These are phyloP conservation scores for Rotaria magnacalcarata DNA, from an alignment of 2,888 invertebrate species.

Conservation along the genomic window DNA sequence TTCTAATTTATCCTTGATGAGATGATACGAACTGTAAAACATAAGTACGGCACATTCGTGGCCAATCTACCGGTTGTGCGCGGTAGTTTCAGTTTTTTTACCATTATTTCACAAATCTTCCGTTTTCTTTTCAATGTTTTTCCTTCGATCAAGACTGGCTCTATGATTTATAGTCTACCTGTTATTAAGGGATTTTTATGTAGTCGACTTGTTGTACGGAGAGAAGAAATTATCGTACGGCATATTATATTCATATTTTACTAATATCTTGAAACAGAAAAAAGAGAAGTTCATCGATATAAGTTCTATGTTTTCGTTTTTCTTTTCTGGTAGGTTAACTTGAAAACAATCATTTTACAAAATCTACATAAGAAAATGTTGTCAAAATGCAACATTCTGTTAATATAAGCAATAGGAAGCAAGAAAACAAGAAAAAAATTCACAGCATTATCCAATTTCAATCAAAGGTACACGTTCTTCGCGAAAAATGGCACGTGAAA, in stretches of 20 bases:
- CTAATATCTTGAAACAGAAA: conserved; percentile 18
- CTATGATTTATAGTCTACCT: background rate
- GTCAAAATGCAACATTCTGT: conserved; percentile 7
- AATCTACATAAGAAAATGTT: conserved; percentile 31
- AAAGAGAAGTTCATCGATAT: background rate
- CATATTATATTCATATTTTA: background rate
- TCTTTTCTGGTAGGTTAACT: background rate
- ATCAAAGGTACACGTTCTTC: conserved; percentile 3
- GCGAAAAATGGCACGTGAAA: conserved; percentile 6
- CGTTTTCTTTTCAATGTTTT: too few relatives aligned
- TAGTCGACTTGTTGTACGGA: background rate
- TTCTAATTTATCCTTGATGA: too few relatives aligned
- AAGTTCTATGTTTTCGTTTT: background rate
- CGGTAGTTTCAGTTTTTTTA: too few relatives aligned
- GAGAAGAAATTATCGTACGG: background rate
- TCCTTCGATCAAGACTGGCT: background rate
- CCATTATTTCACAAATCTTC: too few relatives aligned
- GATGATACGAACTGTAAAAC: too few relatives aligned
- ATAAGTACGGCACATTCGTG: too few relatives aligned
- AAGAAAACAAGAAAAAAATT: conserved; percentile 7
- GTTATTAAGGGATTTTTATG: background rate
- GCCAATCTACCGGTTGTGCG: too few relatives aligned
- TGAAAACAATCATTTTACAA: background rate
- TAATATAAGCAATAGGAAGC: conserved; percentile 19
- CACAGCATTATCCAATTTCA: conserved; percentile 3